These are phyloP conservation scores for Eristalinus aeneus DNA, from an alignment of 2,888 invertebrate species.

Conservation along the genomic window DNA sequence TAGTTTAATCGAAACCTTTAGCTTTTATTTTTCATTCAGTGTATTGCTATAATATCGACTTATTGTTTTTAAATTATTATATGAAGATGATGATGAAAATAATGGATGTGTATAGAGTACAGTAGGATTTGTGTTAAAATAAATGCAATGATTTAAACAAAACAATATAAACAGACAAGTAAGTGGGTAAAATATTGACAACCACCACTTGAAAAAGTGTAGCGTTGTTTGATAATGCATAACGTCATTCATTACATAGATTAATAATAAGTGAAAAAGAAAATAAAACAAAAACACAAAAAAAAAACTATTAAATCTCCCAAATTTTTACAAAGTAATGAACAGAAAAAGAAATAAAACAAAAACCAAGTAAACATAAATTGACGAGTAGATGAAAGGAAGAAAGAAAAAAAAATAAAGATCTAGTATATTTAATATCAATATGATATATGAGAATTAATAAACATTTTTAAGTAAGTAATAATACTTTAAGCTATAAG, in stretches of 20 bases:
- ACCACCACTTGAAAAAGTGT: not conserved
- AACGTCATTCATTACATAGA: slow-evolving; percentile 44
- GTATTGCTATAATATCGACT: slow-evolving; percentile 26
- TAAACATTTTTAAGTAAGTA: slow-evolving; percentile 69
- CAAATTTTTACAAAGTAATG: slow-evolving; percentile 60
- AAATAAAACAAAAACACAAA: not conserved
- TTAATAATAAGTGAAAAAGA: slow-evolving; percentile 29
- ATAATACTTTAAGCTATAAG: slow-evolving; percentile 63
- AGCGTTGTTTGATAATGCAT: slow-evolving; percentile 53
- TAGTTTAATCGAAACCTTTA: slow-evolving; percentile 57
- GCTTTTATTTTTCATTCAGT: slow-evolving; percentile 38
- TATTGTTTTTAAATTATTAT: slow-evolving; percentile 55
- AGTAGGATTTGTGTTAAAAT: slow-evolving; percentile 61
- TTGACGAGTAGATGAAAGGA: slow-evolving; percentile 31
- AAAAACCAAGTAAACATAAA: slow-evolving; percentile 7
- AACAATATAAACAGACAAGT: not conserved
- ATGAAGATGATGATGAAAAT: slow-evolving; percentile 15
- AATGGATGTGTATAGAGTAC: slow-evolving; percentile 57
- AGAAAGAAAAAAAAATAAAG: slow-evolving; percentile 2
- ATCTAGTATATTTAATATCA: slow-evolving; percentile 49
- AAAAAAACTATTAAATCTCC: slow-evolving; percentile 13
- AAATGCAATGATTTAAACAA: slow-evolving; percentile 19
- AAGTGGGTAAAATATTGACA: slow-evolving; percentile 25
- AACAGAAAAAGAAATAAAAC: slow-evolving; percentile 25
- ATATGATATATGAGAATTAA: slow-evolving; percentile 53